Base-by-base conservation (phyloP, 2,888 invertebrate species). In the Tuta absoluta region DNA sequence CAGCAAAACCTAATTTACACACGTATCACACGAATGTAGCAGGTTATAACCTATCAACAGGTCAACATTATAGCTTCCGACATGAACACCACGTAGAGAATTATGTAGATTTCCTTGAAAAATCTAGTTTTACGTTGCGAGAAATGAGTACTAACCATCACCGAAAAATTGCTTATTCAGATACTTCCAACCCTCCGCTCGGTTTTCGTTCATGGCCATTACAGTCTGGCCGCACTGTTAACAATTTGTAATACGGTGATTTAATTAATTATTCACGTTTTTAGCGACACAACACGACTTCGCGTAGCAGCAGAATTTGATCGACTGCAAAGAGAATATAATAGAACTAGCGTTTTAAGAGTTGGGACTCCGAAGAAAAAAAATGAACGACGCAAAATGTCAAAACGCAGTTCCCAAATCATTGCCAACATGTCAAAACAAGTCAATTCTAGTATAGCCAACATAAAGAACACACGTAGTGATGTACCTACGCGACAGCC, bases 81-180 rank as follows among this genome's bases (percentile, higher is more conserved):
- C 21, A 78, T 76, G 77, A 74, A 77, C 72, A 75, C 72, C 72
- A 75, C 68, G 65, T 67, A 65, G 72, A 74, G 67, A 58, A 68
- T 70, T 73, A 62, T 75, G 75, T n/a, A 75, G 76, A 75, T 67
- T 69, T 66, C 65, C 66, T 71, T 66, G 69, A 69, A 75, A 73
- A 68, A 69, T 33, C 64, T 68, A 73, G 67, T 73, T 67, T 62
- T 66, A 70, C 21, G 17, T 67, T 70, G 68, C 41, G 53, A 65
- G 38, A 68, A 67, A 69, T 72, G 70, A 69, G 64, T 74, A 89
- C 90, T 74, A 73, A 91, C 91, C 91, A 74, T 91, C 91, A 62
- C 91, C 91, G 70, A 91, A 91, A 80, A 84, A 91, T 72, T 91
- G 91, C 78, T 91, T 91, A 72, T 91, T 91, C 67, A 91, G 81